phyloP scores from a whole-genome alignment of 2,888 invertebrate species.

The Stictocephala bisonia region DNA sequence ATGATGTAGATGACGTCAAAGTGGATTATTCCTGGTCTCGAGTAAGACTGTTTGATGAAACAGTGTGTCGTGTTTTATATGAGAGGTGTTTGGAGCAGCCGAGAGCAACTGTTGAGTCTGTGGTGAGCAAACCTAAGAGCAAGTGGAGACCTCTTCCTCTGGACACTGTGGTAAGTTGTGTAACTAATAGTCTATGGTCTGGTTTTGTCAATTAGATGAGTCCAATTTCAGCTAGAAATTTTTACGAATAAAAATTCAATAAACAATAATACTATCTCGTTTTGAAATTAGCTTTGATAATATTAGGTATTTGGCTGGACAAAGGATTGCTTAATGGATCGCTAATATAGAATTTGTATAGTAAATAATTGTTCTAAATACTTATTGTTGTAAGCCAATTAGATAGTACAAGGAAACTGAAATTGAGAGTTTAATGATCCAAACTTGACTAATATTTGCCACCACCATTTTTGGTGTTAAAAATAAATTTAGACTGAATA shows the following conservation, averaged over 20 bases:
- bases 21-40: constrained; percentile 93
- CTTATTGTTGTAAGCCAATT: too few relatives aligned
- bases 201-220: background rate
- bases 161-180: constrained; percentile 93
- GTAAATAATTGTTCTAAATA: too few relatives aligned
- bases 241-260: too few relatives aligned
- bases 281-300: background rate
- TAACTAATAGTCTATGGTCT: constrained; percentile 34
- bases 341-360: too few relatives aligned
- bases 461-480: too few relatives aligned
- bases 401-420: too few relatives aligned
- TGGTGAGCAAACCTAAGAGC: constrained; percentile 88
- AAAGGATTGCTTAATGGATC: background rate
- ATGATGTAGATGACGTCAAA: constrained; percentile 78
- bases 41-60: constrained; percentile 86
- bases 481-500: too few relatives aligned
- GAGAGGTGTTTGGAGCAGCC: constrained; percentile 83
- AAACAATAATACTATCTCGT: background rate
- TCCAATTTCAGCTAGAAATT: background rate
- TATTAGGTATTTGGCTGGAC: background rate
- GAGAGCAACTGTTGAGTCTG: constrained; percentile 77
- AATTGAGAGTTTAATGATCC: too few relatives aligned
- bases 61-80: constrained; percentile 82
- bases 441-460: too few relatives aligned
- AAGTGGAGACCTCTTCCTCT: constrained; percentile 97